Conservation (phyloP, 2,888 invertebrate species). For the Pomacea canaliculata region DNA sequence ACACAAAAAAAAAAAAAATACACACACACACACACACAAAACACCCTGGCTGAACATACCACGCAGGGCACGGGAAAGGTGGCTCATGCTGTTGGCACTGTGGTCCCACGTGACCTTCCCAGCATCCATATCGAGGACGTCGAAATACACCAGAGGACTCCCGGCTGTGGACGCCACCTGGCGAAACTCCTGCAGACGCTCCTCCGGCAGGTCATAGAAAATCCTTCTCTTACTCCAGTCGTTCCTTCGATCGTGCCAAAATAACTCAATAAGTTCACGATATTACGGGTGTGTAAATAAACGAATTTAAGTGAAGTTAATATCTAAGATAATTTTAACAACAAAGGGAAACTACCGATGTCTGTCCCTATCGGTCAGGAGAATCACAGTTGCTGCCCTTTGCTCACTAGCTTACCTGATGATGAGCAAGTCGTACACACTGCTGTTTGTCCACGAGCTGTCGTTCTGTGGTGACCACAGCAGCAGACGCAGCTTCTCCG, state of each 20-base stretch:
- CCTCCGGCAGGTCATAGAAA: constrained; percentile 42
- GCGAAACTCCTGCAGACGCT: constrained; percentile 34
- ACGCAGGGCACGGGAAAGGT: constrained; percentile 70
- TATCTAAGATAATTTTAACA: no score
- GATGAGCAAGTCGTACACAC: constrained; percentile 38
- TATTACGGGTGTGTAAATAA: no score
- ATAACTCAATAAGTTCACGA: background rate
- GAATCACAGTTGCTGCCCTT: no score
- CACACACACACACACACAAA: no score
- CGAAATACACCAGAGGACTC: constrained; percentile 69
- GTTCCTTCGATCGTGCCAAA: constrained; percentile 27
- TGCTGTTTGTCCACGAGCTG: constrained; percentile 23
- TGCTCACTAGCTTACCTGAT: constrained; percentile 18
- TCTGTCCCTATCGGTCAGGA: no score
- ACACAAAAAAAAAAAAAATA: no score
- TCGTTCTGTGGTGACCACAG: constrained; percentile 32
- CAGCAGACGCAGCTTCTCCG: constrained; percentile 32
- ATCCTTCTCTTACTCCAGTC: constrained; percentile 39
- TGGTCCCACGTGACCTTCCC: constrained; percentile 87
- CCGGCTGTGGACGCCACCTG: constrained; percentile 42
- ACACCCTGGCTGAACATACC: background rate
- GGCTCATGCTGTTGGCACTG: constrained; percentile 81
- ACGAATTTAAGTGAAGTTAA: no score
- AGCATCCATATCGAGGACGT: constrained; percentile 75
- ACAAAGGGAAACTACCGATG: no score